Base-by-base conservation (phyloP, 2,113 vertebrate species). In the Anoura caudifer region DNA sequence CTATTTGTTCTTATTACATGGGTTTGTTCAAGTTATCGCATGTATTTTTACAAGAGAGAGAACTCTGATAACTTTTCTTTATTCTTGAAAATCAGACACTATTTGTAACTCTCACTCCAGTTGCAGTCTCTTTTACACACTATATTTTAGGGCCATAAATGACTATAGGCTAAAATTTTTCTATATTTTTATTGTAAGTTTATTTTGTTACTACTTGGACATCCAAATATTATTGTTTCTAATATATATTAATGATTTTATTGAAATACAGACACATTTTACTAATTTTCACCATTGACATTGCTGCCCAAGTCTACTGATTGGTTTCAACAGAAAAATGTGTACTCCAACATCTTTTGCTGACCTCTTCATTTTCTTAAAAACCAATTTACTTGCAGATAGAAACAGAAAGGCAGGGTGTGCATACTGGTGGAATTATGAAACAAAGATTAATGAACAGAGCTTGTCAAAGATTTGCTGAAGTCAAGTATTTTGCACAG, bases 371-470 rank as follows among this genome's bases (percentile, higher is more conserved):
- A 97, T 97, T 98, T 97, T 98, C 93, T 96, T 97, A 97, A 97
- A 97, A 98, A 96, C 86, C 97, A 98, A 97, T 98, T 98, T 98
- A 97, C 97, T 97, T 97, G 97, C 93, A 98, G 97, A 97, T 96
- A 95, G 95, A 76, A 90, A 93, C 26, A 96, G 94, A 97, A 94
- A 97, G 80, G 65, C 91, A 97, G 89, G 95, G 95, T 96, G 47
- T 95, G 77, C 94, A 94, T 95, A 96, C 75, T 96, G 93, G 97
- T 96, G 47, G 96, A 96, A 97, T 98, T 97, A 97, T 97, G 95
- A 97, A 98, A 97, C 94, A 97, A 97, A 97, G 97, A 98, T 98
- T 98, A 98, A 98, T 97, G 97, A 97, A 97, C 5, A 67, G 95
- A 85, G 36, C 97, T 97, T 97, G 97, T 97, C 97, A 97, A 96